Conservation (phyloP, 2,888 invertebrate species). For the Camptogramma bilineatum region DNA sequence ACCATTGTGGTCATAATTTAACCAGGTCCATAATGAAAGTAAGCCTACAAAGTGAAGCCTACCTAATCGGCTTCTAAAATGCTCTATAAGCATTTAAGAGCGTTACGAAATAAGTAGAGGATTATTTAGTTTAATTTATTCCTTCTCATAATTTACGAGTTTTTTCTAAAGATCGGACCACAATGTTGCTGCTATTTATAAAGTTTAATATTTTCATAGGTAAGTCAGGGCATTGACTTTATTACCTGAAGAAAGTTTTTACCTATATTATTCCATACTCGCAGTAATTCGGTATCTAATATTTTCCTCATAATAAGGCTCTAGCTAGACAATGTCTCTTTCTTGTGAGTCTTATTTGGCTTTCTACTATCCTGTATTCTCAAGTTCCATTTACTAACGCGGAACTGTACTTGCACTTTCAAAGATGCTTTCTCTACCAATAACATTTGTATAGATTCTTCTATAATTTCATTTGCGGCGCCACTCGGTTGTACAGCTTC, state of each 20-base stretch:
- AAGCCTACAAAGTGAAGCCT: conserved; percentile 11
- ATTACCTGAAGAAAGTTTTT: background rate
- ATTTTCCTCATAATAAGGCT: no score
- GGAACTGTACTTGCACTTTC: conserved; percentile 75
- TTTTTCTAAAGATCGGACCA: background rate
- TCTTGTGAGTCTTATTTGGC: no score
- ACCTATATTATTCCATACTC: background rate
- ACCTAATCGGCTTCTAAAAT: conserved; percentile 16
- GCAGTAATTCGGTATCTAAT: no score
- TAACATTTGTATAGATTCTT: conserved; percentile 64
- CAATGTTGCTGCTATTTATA: background rate
- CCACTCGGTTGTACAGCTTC: conserved; percentile 69
- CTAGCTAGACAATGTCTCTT: no score
- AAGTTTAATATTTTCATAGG: background rate
- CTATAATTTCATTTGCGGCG: conserved; percentile 76
- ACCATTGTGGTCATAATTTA: background rate
- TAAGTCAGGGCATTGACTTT: conserved; percentile 3
- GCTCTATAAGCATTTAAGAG: background rate
- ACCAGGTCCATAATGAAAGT: conserved; percentile 2
- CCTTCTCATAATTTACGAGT: background rate
- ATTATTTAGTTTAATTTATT: background rate
- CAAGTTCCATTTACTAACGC: conserved; percentile 31
- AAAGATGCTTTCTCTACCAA: conserved; percentile 68
- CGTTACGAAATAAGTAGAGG: conserved; percentile 3
- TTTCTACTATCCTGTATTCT: conserved; percentile 18